Conservation (phyloP, 2,888 invertebrate genomes). For the Torymus auratus region DNA sequence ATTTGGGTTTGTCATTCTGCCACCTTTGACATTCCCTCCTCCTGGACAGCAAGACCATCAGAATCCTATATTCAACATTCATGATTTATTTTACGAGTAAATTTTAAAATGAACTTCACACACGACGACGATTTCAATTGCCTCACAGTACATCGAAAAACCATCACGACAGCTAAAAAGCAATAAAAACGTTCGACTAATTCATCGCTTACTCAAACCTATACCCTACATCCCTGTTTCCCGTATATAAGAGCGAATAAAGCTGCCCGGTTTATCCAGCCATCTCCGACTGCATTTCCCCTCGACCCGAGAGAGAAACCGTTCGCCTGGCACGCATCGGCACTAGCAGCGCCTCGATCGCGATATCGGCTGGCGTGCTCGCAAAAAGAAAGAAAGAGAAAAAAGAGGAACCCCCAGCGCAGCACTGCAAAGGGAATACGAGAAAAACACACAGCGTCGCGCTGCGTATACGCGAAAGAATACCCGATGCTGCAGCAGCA, state of each 20-base stretch:
- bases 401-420: neutral
- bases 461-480: neutral
- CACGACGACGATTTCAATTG: too few relatives aligned
- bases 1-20: too few relatives aligned
- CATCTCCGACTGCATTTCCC: constrained; percentile 37
- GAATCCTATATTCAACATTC: too few relatives aligned
- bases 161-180: too few relatives aligned
- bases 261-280: constrained; percentile 36
- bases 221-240: too few relatives aligned
- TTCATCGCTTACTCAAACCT: too few relatives aligned
- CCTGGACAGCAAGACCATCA: too few relatives aligned
- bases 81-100: too few relatives aligned
- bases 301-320: neutral
- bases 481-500: neutral
- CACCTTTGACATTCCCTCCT: too few relatives aligned
- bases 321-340: constrained; percentile 33
- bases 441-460: neutral
- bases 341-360: neutral
- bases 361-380: neutral
- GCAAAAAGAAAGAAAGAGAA: neutral
- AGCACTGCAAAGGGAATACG: constrained; percentile 10
- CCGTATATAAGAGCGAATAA: constrained; percentile 27
- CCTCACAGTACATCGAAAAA: too few relatives aligned
- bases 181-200: too few relatives aligned
- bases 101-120: too few relatives aligned